Evolutionary conservation across 2,888 invertebrate species (phyloP).

Genomic region (Chymomyza procnemis): DNA sequence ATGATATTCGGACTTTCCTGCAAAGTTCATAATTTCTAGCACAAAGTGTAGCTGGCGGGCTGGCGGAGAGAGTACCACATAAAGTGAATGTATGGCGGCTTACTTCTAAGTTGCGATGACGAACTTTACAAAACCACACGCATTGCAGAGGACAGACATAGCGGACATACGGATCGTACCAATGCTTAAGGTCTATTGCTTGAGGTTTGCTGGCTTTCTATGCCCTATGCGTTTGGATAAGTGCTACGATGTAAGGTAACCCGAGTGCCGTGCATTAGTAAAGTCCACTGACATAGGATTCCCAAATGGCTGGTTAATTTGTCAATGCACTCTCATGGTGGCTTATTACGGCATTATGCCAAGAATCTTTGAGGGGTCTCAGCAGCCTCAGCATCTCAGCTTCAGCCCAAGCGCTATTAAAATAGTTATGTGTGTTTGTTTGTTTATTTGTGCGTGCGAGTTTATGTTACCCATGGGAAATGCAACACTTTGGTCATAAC

Average conservation of each 20-base stretch:
- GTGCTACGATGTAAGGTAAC: not conserved
- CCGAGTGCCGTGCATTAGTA: constrained; percentile 1
- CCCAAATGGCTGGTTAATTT: constrained; percentile 58
- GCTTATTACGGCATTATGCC: constrained; percentile 46
- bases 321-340: constrained; percentile 42
- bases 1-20: not conserved
- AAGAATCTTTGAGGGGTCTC: constrained; percentile 1
- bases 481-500: not conserved
- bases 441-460: not conserved
- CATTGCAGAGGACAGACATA: not conserved
- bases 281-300: constrained; percentile 24
- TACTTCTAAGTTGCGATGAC: constrained; percentile 11
- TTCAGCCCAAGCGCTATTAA: constrained; percentile 6
- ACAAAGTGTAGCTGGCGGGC: not conserved
- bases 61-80: not conserved
- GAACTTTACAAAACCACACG: not conserved
- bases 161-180: not conserved
- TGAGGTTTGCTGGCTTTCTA: not conserved
- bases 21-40: not conserved
- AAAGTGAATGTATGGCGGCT: constrained; percentile 11
- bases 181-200: not conserved
- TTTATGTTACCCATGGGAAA: constrained; percentile 29
- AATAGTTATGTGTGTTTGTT: constrained; percentile 7
- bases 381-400: constrained; percentile 14
- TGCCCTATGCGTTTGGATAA: not conserved